Base-by-base conservation (phyloP, 2,888 invertebrate genomes). In the Himalopsyche anomala region DNA sequence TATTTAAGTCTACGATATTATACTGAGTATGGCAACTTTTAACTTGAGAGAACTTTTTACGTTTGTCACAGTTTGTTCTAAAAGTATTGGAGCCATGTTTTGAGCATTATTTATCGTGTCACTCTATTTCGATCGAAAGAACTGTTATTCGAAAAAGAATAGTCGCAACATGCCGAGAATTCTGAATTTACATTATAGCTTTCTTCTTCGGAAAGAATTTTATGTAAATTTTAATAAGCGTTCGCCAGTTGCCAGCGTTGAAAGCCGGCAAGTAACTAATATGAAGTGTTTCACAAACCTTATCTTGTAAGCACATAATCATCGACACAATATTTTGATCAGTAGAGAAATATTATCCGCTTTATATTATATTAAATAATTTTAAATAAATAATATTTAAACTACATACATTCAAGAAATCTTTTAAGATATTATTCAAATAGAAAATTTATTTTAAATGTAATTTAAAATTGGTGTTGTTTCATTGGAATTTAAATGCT, bases 361-460 rank as follows among this genome's bases (percentile, higher is more conserved):
- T 62, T 62, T 62, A 62, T 62, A 62, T 62, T 62, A 62, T 62
- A 62, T 62, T 62, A 62, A 62, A 62, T 62, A 62, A 62, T 62
- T 62, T 62, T 62, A 62, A 62, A 62, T 62, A 62, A 62, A 19
- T 62, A 62, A 62, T 62, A 19, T 19, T 62, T 62, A 62, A 62
- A 62, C 62, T 62, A 19, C 62, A 62, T 62, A 62, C 62, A 62
- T 62, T 62, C 62, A 62, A 62, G 62, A 62, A 62, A 62, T 6
- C 51, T 62, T 62, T 62, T 62, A 62, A 62, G 56, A 62, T 62
- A 62, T 62, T 62, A 62, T 62, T 62, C 62, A 62, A 62, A 62
- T 62, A 62, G 62, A 62, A 19, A 62, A 62, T 62, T 62, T 62
- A 62, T 62, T 62, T 62, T 19, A 19, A 62, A 62, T 62, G 62